These are phyloP conservation scores for Drosophila quadrilineata DNA, from an alignment of 1,140 invertebrate species.

Conservation along the genomic window DNA sequence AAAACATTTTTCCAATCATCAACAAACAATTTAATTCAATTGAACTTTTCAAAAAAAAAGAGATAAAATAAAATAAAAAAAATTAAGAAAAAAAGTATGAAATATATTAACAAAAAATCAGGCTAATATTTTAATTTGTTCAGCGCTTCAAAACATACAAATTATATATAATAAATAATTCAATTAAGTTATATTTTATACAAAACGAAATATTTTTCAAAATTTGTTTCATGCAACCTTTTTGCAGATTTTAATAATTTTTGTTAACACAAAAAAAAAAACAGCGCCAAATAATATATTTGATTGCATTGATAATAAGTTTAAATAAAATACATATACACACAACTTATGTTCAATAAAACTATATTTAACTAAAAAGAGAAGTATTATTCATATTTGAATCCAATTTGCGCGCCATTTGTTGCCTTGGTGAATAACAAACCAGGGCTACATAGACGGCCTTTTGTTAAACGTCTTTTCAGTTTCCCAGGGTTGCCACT, in stretches of 20 bases:
- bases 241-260: slow-evolving; percentile 45
- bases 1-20: slow-evolving; percentile 58
- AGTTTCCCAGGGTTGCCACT: no score
- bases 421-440: no score
- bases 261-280: not conserved
- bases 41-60: slow-evolving; percentile 38
- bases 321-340: slow-evolving; percentile 65
- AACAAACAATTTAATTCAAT: slow-evolving; percentile 53
- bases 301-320: slow-evolving; percentile 53
- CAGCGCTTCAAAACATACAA: slow-evolving; percentile 66
- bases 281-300: slow-evolving; percentile 23
- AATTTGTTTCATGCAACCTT: slow-evolving; percentile 64
- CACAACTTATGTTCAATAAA: slow-evolving; percentile 74
- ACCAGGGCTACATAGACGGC: no score
- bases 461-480: not conserved
- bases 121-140: slow-evolving; percentile 65
- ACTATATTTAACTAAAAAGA: slow-evolving; percentile 75
- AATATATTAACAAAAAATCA: slow-evolving; percentile 20
- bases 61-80: not conserved
- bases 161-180: slow-evolving; percentile 56
- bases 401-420: not conserved
- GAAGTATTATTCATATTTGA: no score
- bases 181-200: slow-evolving; percentile 73
- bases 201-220: slow-evolving; percentile 56
- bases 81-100: slow-evolving; percentile 17